Evolutionary conservation across 2,888 invertebrate species (phyloP).

Genomic region (Cerastoderma edule): DNA sequence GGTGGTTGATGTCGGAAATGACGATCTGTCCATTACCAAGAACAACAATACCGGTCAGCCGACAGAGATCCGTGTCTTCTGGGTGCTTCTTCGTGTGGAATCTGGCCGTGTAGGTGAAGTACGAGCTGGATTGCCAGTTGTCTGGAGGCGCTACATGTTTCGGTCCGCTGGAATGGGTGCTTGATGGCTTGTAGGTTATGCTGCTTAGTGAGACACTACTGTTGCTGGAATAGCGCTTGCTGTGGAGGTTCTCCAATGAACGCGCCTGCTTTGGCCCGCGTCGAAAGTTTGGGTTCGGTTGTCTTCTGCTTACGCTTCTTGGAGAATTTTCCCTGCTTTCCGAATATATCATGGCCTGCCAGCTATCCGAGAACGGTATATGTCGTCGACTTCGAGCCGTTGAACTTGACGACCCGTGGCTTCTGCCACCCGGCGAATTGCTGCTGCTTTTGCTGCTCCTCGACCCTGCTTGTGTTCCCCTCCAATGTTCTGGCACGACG

Average conservation of each 20-base stretch:
- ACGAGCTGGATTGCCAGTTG: constrained; percentile 30
- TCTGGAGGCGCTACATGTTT: constrained; percentile 21
- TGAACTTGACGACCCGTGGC: no score
- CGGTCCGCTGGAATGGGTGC: constrained; percentile 41
- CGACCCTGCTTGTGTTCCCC: not conserved
- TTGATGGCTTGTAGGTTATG: constrained; percentile 46
- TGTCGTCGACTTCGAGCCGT: no score
- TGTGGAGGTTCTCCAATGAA: no score
- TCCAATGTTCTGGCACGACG: constrained; percentile 1
- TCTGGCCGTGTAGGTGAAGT: constrained; percentile 42
- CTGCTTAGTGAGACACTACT: constrained; percentile 28
- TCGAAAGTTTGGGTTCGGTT: not conserved
- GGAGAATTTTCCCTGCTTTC: no score
- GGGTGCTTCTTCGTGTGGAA: constrained; percentile 57
- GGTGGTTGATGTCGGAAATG: constrained; percentile 53
- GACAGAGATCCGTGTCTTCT: constrained; percentile 50
- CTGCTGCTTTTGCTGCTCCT: no score
- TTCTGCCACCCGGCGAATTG: no score
- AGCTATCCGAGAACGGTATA: no score
- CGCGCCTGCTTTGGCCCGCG: not conserved
- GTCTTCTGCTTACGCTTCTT: no score
- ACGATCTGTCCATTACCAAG: constrained; percentile 51
- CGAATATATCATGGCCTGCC: no score
- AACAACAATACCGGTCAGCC: constrained; percentile 42
- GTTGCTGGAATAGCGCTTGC: no score